Evolutionary conservation across 2,888 invertebrate species (phyloP).

Genomic region (Harpalus rufipes): DNA sequence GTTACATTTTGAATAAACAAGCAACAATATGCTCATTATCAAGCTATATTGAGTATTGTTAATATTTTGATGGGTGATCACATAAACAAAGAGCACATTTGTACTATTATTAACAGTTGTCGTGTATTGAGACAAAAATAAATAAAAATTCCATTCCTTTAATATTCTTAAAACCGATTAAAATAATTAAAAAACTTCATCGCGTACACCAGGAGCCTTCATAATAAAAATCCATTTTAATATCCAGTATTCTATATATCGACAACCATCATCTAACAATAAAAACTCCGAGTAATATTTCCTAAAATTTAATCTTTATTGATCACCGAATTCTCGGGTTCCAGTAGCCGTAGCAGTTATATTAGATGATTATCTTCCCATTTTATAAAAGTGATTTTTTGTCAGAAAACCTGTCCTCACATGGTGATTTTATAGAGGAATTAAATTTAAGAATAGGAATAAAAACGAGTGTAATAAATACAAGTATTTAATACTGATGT

Average conservation of each 20-base stretch:
- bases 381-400: conserved; percentile 55
- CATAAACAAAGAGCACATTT: too few relatives aligned
- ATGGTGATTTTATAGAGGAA: conserved; percentile 61
- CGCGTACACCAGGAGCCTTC: background rate
- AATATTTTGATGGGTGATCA: too few relatives aligned
- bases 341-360: conserved; percentile 1
- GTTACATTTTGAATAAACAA: too few relatives aligned
- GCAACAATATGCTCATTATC: too few relatives aligned
- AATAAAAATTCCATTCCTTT: too few relatives aligned
- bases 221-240: background rate
- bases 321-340: background rate
- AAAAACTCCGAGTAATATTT: background rate
- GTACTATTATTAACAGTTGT: too few relatives aligned
- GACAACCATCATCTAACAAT: background rate
- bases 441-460: conserved; percentile 59
- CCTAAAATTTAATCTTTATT: background rate
- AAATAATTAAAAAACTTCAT: background rate
- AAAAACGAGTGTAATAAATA: conserved; percentile 58
- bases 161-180: background rate
- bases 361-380: background rate
- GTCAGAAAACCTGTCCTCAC: conserved; percentile 58
- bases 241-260: background rate
- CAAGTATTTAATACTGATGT: conserved; percentile 61
- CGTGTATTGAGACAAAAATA: too few relatives aligned
- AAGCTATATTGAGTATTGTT: too few relatives aligned